Evolutionary conservation across 2,113 vertebrate species (phyloP).

Genomic region (Etheostoma cragini): DNA sequence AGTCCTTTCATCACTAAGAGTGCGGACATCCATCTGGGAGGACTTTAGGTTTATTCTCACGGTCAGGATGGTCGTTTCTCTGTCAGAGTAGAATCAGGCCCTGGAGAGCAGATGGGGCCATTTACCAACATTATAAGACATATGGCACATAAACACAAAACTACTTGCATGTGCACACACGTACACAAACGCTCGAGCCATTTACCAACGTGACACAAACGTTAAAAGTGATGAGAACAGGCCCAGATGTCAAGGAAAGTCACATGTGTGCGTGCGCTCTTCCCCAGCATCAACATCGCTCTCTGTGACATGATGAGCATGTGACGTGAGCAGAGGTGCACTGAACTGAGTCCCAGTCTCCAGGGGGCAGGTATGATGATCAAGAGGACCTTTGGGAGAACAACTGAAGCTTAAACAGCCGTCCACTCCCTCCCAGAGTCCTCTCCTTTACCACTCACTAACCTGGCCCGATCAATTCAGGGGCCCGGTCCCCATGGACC

Average conservation of each 20-base stretch:
- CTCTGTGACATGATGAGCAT: slow-evolving; percentile 63
- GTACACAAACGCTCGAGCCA: slow-evolving; percentile 39
- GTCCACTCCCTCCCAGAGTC: slow-evolving; percentile 50
- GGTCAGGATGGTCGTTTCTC: slow-evolving; percentile 66
- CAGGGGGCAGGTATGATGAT: slow-evolving; percentile 57
- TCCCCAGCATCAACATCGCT: slow-evolving; percentile 21
- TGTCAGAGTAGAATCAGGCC: slow-evolving; percentile 56
- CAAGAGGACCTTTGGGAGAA: slow-evolving; percentile 62
- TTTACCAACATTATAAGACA: slow-evolving; percentile 71
- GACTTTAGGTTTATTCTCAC: slow-evolving; percentile 53
- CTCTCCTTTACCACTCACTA: slow-evolving; percentile 54
- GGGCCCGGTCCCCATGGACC: slow-evolving; percentile 28
- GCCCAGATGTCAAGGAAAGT: slow-evolving; percentile 71
- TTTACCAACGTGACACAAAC: slow-evolving; percentile 53
- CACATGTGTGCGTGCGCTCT: slow-evolving; percentile 23
- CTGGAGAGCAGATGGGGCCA: slow-evolving; percentile 33
- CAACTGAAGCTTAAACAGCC: slow-evolving; percentile 57
- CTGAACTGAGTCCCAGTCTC: slow-evolving; percentile 66
- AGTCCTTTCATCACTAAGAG: slow-evolving; percentile 56
- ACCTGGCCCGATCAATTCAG: slow-evolving; percentile 62
- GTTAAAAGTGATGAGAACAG: slow-evolving; percentile 62
- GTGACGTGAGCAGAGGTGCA: slow-evolving; percentile 55
- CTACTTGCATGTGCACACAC: slow-evolving; percentile 44
- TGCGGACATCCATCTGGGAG: slow-evolving; percentile 53
- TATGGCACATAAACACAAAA: slow-evolving; percentile 65